Conservation (phyloP, 2,888 invertebrate species). For the Noctua janthe region DNA sequence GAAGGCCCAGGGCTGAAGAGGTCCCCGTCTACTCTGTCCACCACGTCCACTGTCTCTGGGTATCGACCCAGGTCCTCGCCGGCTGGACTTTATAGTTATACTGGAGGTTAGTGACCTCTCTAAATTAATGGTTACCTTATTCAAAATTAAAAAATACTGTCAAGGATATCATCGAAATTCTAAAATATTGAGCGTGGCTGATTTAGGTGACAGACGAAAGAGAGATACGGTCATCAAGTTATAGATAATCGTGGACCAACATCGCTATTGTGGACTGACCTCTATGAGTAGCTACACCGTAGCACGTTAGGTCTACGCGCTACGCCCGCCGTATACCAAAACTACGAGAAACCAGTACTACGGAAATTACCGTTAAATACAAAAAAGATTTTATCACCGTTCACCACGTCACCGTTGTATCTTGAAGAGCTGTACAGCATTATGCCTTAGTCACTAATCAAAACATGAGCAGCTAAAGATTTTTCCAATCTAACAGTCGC, state of each 20-base stretch:
- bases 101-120: constrained; percentile 85
- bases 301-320: constrained; percentile 20
- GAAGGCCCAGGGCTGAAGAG: constrained; percentile 79
- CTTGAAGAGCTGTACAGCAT: neutral
- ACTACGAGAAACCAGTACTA: neutral
- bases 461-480: neutral
- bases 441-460: neutral
- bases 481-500: neutral
- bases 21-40: constrained; percentile 87
- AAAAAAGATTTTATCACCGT: neutral
- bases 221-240: neutral
- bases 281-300: constrained; percentile 15
- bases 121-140: neutral
- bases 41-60: constrained; percentile 85
- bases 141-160: neutral
- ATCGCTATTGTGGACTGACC: neutral
- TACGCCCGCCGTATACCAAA: constrained; percentile 40
- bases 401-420: neutral
- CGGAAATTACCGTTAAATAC: neutral
- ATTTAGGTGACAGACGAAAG: neutral
- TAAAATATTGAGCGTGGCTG: neutral
- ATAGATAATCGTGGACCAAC: neutral
- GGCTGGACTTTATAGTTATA: constrained; percentile 94
- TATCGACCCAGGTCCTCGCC: constrained; percentile 94
- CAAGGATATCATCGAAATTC: neutral